Percentiles rank a stretch among this genome's conserved stretches.
Evolutionary conservation across 2,888 invertebrate genomes (phyloP).

Genomic region (Busseola fusca): DNA sequence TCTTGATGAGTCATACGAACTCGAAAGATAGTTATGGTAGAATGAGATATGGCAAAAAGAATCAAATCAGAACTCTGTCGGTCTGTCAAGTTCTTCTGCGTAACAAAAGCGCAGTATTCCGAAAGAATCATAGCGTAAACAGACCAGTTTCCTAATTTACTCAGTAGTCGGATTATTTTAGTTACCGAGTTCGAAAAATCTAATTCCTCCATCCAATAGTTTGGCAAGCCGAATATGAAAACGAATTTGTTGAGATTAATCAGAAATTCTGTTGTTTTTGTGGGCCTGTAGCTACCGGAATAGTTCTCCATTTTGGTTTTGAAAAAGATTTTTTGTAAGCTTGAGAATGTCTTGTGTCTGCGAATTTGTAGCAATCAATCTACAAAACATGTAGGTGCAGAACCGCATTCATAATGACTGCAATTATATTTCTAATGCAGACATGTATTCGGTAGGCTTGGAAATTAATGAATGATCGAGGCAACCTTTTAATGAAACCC

Average conservation of each 20-base stretch:
- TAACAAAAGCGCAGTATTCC: slow-evolving; percentile 50
- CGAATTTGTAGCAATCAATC: slow-evolving; percentile 5
- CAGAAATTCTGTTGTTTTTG: slow-evolving; percentile 52
- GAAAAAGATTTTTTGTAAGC: not conserved
- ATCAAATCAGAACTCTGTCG: slow-evolving; percentile 48
- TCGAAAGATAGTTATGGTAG: slow-evolving; percentile 25
- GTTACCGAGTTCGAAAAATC: slow-evolving; percentile 42
- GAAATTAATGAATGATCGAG: not conserved
- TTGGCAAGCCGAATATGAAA: slow-evolving; percentile 55
- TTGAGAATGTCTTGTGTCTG: not conserved
- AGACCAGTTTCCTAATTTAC: slow-evolving; percentile 31
- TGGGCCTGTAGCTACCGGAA: slow-evolving; percentile 14
- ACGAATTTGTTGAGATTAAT: slow-evolving; percentile 40
- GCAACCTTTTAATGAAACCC: not conserved
- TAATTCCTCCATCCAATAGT: slow-evolving; percentile 60
- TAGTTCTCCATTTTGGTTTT: slow-evolving; percentile 35
- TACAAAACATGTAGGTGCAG: not conserved
- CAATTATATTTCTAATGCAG: slow-evolving; percentile 16
- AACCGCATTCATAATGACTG: slow-evolving; percentile 2
- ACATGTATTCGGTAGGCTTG: slow-evolving; percentile 16
- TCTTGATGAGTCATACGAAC: slow-evolving; percentile 37
- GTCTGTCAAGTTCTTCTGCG: slow-evolving; percentile 61
- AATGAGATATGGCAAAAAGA: slow-evolving; percentile 32
- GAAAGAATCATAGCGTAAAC: slow-evolving; percentile 18
- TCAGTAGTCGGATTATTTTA: slow-evolving; percentile 39